Percentiles rank a stretch among this genome's conserved stretches.
These are phyloP conservation scores for Nomada goodeniana DNA, from an alignment of 2,888 invertebrate genomes.

Conservation along the genomic window DNA sequence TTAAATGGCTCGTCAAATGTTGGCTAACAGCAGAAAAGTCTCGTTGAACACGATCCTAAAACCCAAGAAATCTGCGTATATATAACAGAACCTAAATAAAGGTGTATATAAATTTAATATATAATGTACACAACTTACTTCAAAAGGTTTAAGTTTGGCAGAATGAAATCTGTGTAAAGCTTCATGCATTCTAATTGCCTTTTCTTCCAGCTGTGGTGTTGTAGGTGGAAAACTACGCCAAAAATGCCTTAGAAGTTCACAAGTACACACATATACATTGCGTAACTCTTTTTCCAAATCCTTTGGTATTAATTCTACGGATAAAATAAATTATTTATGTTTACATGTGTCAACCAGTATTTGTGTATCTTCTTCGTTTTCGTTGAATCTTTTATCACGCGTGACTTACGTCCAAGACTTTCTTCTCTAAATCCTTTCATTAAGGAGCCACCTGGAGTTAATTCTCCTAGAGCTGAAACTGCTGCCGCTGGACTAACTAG, in stretches of 20 bases:
- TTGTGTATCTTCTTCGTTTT: neutral
- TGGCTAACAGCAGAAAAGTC: slow-evolving; percentile 93
- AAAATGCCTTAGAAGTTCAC: slow-evolving; percentile 96
- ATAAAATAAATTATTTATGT: neutral
- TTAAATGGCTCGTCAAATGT: slow-evolving; percentile 93
- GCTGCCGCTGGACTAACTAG: slow-evolving; percentile 91
- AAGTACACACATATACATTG: slow-evolving; percentile 93
- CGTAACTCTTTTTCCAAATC: slow-evolving; percentile 94
- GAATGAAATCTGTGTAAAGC: slow-evolving; percentile 95
- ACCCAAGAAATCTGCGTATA: neutral
- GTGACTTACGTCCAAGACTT: slow-evolving; percentile 89
- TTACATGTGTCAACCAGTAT: neutral
- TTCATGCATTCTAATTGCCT: slow-evolving; percentile 94
- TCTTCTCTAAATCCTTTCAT: slow-evolving; percentile 95
- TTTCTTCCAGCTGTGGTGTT: slow-evolving; percentile 90
- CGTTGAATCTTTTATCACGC: neutral
- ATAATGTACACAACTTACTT: slow-evolving; percentile 85
- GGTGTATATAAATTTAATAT: slow-evolving; percentile 12
- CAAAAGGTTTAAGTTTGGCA: slow-evolving; percentile 93
- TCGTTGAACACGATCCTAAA: slow-evolving; percentile 91
- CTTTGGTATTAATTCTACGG: slow-evolving; percentile 90
- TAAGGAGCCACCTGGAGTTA: slow-evolving; percentile 95
- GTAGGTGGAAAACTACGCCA: slow-evolving; percentile 97
- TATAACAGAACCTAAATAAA: neutral
- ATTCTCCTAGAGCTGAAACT: slow-evolving; percentile 93